Evolutionary conservation across 2,888 invertebrate genomes (phyloP).

Genomic region (Crossocerus cetratus): DNA sequence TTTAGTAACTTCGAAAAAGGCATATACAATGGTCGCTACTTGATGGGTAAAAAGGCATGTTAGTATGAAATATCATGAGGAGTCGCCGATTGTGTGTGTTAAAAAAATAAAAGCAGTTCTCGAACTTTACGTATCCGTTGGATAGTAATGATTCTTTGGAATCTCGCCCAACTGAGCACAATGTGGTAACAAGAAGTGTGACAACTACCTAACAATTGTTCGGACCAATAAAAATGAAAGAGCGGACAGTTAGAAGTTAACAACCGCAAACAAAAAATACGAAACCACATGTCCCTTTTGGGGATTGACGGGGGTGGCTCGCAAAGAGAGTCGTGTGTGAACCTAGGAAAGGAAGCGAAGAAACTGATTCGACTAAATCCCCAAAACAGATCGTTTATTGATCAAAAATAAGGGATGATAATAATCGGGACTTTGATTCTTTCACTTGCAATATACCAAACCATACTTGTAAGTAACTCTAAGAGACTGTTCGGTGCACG

Average conservation of each 20-base stretch:
- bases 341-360: slow-evolving; percentile 48
- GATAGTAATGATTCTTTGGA: background rate
- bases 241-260: background rate
- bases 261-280: background rate
- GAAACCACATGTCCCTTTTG: slow-evolving; percentile 27
- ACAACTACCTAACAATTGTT: background rate
- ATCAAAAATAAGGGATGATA: slow-evolving; percentile 73
- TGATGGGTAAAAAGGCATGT: slow-evolving; percentile 44
- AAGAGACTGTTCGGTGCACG: slow-evolving; percentile 67
- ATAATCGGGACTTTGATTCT: slow-evolving; percentile 72
- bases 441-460: slow-evolving; percentile 71
- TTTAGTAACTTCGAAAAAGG: slow-evolving; percentile 35
- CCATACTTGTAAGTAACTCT: slow-evolving; percentile 71
- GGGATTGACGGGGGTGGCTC: slow-evolving; percentile 37
- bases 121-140: background rate
- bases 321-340: slow-evolving; percentile 3
- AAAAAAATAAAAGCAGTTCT: background rate
- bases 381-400: slow-evolving; percentile 74
- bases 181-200: too few species aligned
- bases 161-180: too few species aligned
- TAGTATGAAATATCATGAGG: slow-evolving; percentile 41
- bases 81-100: slow-evolving; percentile 31
- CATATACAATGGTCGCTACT: slow-evolving; percentile 44
- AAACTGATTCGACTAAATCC: slow-evolving; percentile 62
- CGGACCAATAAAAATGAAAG: background rate